Percentiles rank a stretch among this genome's conserved stretches.
These are phyloP conservation scores for Solenopsis invicta DNA, from an alignment of 1,140 invertebrate genomes.

Conservation along the genomic window DNA sequence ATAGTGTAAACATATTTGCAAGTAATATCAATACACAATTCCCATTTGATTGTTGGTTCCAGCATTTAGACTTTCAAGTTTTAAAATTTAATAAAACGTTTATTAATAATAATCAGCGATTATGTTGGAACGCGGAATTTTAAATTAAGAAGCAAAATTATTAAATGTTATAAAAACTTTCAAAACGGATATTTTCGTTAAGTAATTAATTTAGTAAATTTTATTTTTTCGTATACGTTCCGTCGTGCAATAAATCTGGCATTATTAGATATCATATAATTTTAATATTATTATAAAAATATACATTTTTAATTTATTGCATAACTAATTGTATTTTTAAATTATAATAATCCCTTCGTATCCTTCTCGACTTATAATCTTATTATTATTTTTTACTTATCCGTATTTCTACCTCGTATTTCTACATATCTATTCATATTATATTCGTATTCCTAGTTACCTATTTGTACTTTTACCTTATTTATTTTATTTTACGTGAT, in stretches of 20 bases:
- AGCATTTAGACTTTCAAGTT: background rate
- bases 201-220: background rate
- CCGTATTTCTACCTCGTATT: background rate
- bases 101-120: conserved; percentile 1
- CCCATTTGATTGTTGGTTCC: background rate
- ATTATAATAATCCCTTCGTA: background rate
- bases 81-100: background rate
- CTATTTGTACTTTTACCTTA: too few species aligned
- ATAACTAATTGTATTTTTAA: background rate
- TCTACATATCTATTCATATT: too few species aligned
- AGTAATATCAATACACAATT: background rate
- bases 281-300: background rate
- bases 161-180: background rate
- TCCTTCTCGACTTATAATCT: background rate
- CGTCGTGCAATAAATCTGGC: background rate
- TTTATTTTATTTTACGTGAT: too few species aligned
- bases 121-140: background rate
- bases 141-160: background rate
- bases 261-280: background rate
- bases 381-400: background rate
- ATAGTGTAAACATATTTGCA: background rate
- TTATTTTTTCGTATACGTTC: background rate
- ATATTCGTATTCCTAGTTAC: too few species aligned
- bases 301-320: background rate
- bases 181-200: background rate